A percentile compares a stretch with the other conserved stretches of the same genome.
phyloP scores from a whole-genome alignment of 2,113 vertebrate species.

The Corvus moneduloides region DNA sequence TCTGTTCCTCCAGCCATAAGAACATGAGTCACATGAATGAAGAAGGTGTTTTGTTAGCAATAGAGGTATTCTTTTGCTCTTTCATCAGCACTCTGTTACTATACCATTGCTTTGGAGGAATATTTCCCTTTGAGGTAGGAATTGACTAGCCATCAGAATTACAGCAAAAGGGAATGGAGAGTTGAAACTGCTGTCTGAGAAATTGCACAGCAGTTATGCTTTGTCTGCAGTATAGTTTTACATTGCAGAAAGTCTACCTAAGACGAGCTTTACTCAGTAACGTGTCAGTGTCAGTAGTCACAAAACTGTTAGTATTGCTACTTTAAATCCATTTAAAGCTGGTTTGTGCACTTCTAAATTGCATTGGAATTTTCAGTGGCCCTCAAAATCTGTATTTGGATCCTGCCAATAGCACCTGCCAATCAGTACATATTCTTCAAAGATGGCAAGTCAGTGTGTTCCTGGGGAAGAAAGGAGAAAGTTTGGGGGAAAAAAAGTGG shows the following conservation, averaged over 20 bases:
- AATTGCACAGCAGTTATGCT: not conserved
- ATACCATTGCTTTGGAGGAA: not conserved
- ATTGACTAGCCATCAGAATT: not conserved
- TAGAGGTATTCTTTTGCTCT: not conserved
- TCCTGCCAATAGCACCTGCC: not conserved
- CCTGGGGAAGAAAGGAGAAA: not conserved
- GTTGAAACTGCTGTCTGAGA: not conserved
- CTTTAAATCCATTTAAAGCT: not conserved
- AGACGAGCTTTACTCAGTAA: not conserved
- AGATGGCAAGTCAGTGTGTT: not conserved
- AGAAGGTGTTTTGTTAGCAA: not conserved
- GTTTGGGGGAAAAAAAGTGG: fast-evolving
- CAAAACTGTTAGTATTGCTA: not conserved
- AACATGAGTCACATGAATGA: not conserved
- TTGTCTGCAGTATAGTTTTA: not conserved
- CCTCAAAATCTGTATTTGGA: not conserved
- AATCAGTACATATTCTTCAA: not conserved
- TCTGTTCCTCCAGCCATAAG: fast-evolving
- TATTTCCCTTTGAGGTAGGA: not conserved
- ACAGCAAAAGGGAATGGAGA: not conserved
- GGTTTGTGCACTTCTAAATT: not conserved
- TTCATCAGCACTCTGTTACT: not conserved
- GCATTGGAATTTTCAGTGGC: not conserved
- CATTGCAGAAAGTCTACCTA: not conserved
- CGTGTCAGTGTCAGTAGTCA: not conserved